Evolutionary conservation across 2,888 invertebrate genomes (phyloP), one percentile per base, ranked within the genome.

Genomic region (Encarsia formosa): DNA sequence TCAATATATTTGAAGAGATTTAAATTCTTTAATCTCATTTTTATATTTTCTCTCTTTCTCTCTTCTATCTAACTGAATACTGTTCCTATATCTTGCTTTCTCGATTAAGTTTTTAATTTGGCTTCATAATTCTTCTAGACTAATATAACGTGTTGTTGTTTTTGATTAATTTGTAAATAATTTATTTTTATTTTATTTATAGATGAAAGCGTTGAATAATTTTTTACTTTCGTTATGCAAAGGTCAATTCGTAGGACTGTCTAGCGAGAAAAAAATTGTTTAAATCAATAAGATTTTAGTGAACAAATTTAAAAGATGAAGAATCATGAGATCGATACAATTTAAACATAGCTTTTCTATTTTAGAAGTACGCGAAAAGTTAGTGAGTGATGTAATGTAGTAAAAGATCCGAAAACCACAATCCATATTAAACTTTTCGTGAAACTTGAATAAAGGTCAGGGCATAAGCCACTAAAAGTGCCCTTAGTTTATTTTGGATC

Each of bases 381-480:
- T 76, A 78, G 79, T 78, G 78, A 80, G 80, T 79, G 78, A 78
- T 78, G 78, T 79, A 77, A 78, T 75, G 68, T 77, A 78, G 77
- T 78, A 78, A 80, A n/a, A n/a, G n/a, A 79, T 78, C 79, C 79
- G 64, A 66, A n/a, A n/a, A 65, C 61, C 79, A 80, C 77, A 77
- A 77, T 79, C 79, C 79, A 78, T 79, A 78, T 79, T 79, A 78
- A 77, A 80, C 80, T 81, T 81, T 81, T 81, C 80, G 79, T 66
- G 66, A 69, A 63, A 66, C 64, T 69, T 63, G 66, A 65, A 67
- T 65, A 69, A 70, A 24, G 64, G 64, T 62, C 66, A 67, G 71
- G 70, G 70, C 69, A 70, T 69, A 65, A 63, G 70, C 70, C 70
- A 70, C 65, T 69, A 65, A 69, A 70, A 71, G 71, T 71, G 71